Percentiles rank a stretch among this genome's conserved stretches.
Conservation (phyloP, 2,113 vertebrate species). For the Merops nubicus region DNA sequence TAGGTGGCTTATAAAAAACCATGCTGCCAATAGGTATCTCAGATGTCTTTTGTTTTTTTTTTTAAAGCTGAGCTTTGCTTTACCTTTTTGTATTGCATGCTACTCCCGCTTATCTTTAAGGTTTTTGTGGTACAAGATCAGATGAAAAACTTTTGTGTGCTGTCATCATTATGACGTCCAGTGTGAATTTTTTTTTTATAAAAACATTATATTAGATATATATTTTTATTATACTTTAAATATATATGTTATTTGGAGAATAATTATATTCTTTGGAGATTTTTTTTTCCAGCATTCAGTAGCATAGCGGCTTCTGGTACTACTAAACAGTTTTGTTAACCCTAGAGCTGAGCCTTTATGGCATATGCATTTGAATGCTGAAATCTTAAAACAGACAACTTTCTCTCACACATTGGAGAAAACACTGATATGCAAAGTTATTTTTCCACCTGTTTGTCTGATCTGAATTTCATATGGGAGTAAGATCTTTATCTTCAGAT, state of each 20-base stretch:
- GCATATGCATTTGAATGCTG: neutral
- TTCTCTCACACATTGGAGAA: neutral
- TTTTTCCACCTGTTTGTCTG: neutral
- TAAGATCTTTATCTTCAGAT: neutral
- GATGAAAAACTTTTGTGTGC: neutral
- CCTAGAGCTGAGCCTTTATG: neutral
- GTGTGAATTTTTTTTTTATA: neutral
- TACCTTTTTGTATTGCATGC: rapidly evolving
- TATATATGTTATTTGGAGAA: too few species aligned
- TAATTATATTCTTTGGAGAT: too few species aligned
- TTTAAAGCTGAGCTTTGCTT: neutral
- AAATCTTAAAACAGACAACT: neutral
- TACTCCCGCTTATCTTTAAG: neutral
- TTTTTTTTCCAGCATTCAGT: neutral
- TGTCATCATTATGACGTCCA: neutral
- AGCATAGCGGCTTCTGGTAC: neutral
- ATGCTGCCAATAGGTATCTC: neutral
- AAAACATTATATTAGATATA: too few species aligned
- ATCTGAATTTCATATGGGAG: neutral
- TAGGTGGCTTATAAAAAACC: neutral
- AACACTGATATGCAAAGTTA: neutral
- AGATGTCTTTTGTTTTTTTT: neutral
- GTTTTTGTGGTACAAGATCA: neutral
- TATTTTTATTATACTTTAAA: too few species aligned
- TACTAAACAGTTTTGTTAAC: neutral